phyloP scores from a whole-genome alignment of 2,888 invertebrate genomes.

The Apodemia mormo region DNA sequence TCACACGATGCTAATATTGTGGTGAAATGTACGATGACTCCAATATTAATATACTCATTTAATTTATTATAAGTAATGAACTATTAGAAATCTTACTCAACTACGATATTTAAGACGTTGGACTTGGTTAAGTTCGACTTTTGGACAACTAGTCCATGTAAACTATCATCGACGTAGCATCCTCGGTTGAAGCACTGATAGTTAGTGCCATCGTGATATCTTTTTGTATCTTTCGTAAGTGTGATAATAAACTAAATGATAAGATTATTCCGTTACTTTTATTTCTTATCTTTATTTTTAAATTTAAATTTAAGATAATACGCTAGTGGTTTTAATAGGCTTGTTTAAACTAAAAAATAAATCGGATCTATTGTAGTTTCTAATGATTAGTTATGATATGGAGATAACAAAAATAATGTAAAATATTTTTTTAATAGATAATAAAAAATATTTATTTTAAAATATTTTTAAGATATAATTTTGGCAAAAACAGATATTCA shows the following conservation, averaged over 20 bases:
- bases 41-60: conserved; percentile 12
- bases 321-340: too few relatives aligned
- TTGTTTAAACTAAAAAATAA: too few relatives aligned
- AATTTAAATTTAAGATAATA: neutral
- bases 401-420: too few relatives aligned
- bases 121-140: neutral
- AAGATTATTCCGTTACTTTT: conserved; percentile 57
- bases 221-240: conserved; percentile 79
- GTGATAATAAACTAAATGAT: conserved; percentile 78
- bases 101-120: conserved; percentile 16
- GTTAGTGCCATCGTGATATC: conserved; percentile 81
- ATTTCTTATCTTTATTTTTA: conserved; percentile 9
- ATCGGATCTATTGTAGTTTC: too few relatives aligned
- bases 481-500: too few relatives aligned
- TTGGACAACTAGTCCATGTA: conserved; percentile 33
- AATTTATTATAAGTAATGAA: conserved; percentile 15
- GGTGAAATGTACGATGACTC: neutral
- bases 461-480: too few relatives aligned
- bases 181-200: conserved; percentile 75
- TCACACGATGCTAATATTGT: neutral
- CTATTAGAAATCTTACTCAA: conserved; percentile 17
- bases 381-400: too few relatives aligned
- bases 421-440: too few relatives aligned
- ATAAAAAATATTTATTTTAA: too few relatives aligned
- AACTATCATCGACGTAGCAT: conserved; percentile 48